These are phyloP conservation scores for Synaphobranchus kaupii DNA, from an alignment of 2,797 vertebrate genomes.

Conservation along the genomic window DNA sequence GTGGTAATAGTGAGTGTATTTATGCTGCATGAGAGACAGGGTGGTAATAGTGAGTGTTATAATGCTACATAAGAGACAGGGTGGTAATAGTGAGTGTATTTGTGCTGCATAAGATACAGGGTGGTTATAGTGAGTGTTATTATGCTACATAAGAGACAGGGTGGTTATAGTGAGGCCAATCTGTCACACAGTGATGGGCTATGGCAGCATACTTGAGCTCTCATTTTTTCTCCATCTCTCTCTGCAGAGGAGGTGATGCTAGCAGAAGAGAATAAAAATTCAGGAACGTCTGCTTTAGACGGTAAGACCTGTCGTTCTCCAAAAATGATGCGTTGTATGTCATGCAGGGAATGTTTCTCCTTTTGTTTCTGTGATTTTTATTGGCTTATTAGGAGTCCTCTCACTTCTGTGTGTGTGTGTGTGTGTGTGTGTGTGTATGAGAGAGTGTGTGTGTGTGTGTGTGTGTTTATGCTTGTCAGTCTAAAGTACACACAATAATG, in stretches of 20 bases:
- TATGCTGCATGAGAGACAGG: too few species aligned
- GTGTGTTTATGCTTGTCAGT: background rate
- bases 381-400: background rate
- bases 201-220: background rate
- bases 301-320: constrained; percentile 73
- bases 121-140: too few species aligned
- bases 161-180: background rate
- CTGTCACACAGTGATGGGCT: background rate
- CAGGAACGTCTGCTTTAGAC: constrained; percentile 93
- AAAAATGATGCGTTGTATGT: background rate
- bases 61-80: too few species aligned
- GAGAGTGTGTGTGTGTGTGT: background rate
- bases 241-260: constrained; percentile 97
- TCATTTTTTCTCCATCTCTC: background rate
- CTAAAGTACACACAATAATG: background rate
- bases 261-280: constrained; percentile 96
- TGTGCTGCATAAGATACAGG: too few species aligned
- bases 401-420: background rate
- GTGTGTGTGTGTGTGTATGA: background rate
- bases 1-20: too few species aligned
- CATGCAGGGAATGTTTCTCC: background rate
- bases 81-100: too few species aligned
- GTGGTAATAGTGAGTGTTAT: too few species aligned
- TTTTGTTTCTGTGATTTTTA: background rate
- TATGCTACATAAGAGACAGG: too few species aligned